Conservation (phyloP, 2,888 invertebrate species). For the Sminthurinus aureus region DNA sequence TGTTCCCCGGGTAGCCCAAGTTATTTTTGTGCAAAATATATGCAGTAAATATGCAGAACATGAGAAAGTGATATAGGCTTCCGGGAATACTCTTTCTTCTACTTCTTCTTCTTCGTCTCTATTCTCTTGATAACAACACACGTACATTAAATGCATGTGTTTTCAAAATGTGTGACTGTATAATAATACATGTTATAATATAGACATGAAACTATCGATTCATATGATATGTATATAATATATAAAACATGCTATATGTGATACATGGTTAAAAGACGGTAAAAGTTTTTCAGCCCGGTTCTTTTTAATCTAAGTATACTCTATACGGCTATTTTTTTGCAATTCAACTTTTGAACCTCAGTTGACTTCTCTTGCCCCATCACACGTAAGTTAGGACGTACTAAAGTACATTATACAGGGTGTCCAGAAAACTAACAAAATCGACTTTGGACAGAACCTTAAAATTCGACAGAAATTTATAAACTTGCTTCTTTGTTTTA, state of each 20-base stretch:
- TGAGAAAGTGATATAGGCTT: background rate
- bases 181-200: no score
- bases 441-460: no score
- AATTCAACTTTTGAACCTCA: background rate
- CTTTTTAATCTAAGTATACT: no score
- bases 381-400: background rate
- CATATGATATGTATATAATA: background rate
- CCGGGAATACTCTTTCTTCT: background rate
- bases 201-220: background rate
- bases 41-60: background rate
- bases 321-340: background rate
- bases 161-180: no score
- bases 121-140: background rate
- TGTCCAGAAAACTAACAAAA: no score
- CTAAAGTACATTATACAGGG: background rate
- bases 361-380: background rate
- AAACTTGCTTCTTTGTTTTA: no score
- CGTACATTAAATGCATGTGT: no score
- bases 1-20: background rate
- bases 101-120: conserved; percentile 2
- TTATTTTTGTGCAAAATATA: background rate
- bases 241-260: background rate
- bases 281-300: no score
- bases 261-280: background rate
- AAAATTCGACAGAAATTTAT: no score